These are phyloP conservation scores for Yponomeuta sedellus DNA, from an alignment of 2,888 invertebrate species.

Conservation along the genomic window DNA sequence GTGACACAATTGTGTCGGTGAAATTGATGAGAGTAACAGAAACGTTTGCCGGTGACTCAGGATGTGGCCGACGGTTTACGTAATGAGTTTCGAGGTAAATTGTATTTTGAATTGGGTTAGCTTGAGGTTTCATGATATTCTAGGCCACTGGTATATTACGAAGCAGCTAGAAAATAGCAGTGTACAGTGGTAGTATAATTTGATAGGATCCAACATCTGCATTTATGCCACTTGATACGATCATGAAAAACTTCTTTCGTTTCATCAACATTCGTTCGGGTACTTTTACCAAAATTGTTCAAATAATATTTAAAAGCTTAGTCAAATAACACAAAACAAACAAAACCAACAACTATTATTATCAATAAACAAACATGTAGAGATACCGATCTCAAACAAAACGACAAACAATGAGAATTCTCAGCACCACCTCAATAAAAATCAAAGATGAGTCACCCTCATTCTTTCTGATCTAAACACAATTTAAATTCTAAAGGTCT, in stretches of 20 bases:
- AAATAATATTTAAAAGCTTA: not conserved
- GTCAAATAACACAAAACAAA: not conserved
- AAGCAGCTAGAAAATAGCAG: no score
- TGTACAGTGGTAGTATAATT: no score
- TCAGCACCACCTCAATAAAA: slow-evolving; percentile 11
- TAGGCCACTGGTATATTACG: not conserved
- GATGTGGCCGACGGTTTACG: not conserved
- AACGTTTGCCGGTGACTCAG: slow-evolving; percentile 6
- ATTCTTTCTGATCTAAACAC: slow-evolving; percentile 15
- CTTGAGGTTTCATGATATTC: not conserved
- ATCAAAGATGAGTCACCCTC: slow-evolving; percentile 15
- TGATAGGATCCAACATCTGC: no score
- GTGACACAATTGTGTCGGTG: slow-evolving; percentile 67
- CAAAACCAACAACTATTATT: not conserved
- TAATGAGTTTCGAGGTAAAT: not conserved
- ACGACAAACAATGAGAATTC: slow-evolving; percentile 5
- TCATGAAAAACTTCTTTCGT: no score
- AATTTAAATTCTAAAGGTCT: slow-evolving; percentile 43
- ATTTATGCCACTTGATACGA: no score
- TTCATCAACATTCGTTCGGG: no score
- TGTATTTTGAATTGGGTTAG: not conserved
- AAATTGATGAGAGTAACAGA: slow-evolving; percentile 40
- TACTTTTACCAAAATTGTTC: not conserved
- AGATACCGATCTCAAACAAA: not conserved
- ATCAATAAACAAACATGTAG: not conserved